A percentile compares a stretch with the other conserved stretches of the same genome.
phyloP scores from a whole-genome alignment of 92 coral and sea anemone genomes.

The Porites rus region DNA sequence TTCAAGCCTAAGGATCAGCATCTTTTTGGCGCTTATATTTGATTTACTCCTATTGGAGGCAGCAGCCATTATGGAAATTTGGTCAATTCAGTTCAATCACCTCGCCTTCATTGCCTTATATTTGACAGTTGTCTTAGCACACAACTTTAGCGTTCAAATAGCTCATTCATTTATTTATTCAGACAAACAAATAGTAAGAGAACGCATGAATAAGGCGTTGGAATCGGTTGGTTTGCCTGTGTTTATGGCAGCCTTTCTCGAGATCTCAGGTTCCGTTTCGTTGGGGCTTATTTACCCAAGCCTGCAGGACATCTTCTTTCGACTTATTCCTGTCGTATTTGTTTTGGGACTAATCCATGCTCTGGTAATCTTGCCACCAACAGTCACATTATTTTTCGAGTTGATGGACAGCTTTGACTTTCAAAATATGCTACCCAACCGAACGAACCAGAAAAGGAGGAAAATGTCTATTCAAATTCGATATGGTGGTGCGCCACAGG shows the following conservation, averaged over 20 bases:
- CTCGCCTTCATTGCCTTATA: constrained; percentile 22
- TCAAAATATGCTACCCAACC: too few species aligned
- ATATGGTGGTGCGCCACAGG: not conserved
- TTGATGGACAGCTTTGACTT: not conserved
- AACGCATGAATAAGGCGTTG: constrained; percentile 7
- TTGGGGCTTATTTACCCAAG: constrained; percentile 44
- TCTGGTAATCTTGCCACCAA: constrained; percentile 8
- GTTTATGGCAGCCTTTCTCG: not conserved
- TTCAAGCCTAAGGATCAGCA: constrained; percentile 8
- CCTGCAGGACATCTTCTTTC: constrained; percentile 10
- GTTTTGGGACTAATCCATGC: constrained; percentile 4
- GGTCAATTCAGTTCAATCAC: constrained; percentile 31
- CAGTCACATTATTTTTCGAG: not conserved
- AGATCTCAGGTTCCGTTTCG: constrained; percentile 17
- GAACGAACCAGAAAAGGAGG: not conserved
- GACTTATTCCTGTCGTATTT: constrained; percentile 16
- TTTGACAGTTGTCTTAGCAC: constrained; percentile 22
- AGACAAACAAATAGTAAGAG: not conserved
- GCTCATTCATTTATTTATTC: constrained; percentile 25
- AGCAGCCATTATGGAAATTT: constrained; percentile 12
- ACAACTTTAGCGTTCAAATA: constrained; percentile 24
- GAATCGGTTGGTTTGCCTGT: not conserved
- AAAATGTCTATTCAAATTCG: not conserved
- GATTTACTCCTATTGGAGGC: constrained; percentile 28
- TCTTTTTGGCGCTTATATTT: constrained; percentile 16